Evolutionary conservation across 2,888 invertebrate species (phyloP), one percentile per base, ranked within the genome.

Genomic region (Ophioninae sp.): DNA sequence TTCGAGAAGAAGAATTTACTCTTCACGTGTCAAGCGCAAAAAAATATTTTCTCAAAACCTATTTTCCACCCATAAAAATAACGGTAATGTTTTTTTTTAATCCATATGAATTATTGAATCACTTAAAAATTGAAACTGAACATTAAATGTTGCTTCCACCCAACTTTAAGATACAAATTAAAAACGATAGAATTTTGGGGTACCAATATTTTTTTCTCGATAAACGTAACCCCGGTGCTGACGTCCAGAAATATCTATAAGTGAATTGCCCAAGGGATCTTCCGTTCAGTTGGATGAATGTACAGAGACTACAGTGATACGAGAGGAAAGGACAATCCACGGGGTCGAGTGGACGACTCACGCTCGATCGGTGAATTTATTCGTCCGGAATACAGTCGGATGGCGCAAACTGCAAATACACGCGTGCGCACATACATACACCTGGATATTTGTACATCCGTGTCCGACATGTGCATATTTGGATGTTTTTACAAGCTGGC

Each of bases 301-400:
- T 61, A 73, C 44, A 39, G 65, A 17, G 37, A 17, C 10, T 61
- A 22, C 20, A 39, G 13, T 20, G 51, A 61, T 59, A 69, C 61
- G 72, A 79, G 79, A 79, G 79, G 72, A 84, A 79, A 79, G 79
- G 82, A 63, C 76, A 79, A 84, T 77, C 69, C 72, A 72, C 44
- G 73, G 73, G 79, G 79, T 85, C 83, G 83, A 83, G 85, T 85
- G 83, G 79, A 83, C 85, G 83, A 85, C 83, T 85, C 85, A 72
- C 83, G 81, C 79, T 85, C 81, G 85, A 85, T 85, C 85, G 83
- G 79, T 73, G 81, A 83, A 85, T 85, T 85, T 83, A 85, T 85
- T 85, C 85, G 83, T 81, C 83, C 83, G 83, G 81, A 85, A 85
- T 83, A 61, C 76, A 83, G 85, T 75, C 71, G 79, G 64, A 79